phyloP scores from a whole-genome alignment of 2,888 invertebrate genomes.

The Ectemnius continuus region DNA sequence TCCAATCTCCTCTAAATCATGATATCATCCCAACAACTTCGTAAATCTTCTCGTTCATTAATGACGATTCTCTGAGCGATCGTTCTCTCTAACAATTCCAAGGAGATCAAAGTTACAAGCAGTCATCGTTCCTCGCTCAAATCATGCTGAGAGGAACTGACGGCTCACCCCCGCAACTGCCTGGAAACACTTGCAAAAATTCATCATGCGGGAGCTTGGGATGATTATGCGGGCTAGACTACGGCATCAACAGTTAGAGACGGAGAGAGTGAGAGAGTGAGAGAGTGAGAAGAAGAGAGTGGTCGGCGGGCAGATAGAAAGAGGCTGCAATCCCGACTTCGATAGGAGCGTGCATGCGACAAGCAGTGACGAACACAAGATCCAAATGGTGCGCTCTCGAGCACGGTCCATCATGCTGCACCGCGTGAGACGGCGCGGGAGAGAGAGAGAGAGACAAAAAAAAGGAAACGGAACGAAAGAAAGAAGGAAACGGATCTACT shows the following conservation, averaged over 20 bases:
- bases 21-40: not conserved
- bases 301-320: slow-evolving; percentile 58
- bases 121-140: slow-evolving; percentile 23
- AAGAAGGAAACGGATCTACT: slow-evolving; percentile 19
- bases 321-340: slow-evolving; percentile 47
- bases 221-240: slow-evolving; percentile 59
- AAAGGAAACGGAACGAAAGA: too few species aligned
- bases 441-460: too few species aligned
- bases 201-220: slow-evolving; percentile 55
- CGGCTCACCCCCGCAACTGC: slow-evolving; percentile 59
- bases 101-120: slow-evolving; percentile 33
- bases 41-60: not conserved
- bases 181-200: slow-evolving; percentile 37
- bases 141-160: slow-evolving; percentile 48
- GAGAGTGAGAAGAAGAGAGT: slow-evolving; percentile 3
- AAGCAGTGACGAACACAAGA: slow-evolving; percentile 25
- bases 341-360: slow-evolving; percentile 44
- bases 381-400: slow-evolving; percentile 43
- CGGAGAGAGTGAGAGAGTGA: not conserved
- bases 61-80: not conserved
- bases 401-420: slow-evolving; percentile 59
- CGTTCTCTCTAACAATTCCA: not conserved
- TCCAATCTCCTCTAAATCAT: slow-evolving; percentile 13
- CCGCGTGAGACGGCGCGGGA: slow-evolving; percentile 36
- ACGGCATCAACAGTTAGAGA: slow-evolving; percentile 49